Evolutionary conservation across 2,113 vertebrate genomes (phyloP).

Genomic region (Leptocoma aspasia): DNA sequence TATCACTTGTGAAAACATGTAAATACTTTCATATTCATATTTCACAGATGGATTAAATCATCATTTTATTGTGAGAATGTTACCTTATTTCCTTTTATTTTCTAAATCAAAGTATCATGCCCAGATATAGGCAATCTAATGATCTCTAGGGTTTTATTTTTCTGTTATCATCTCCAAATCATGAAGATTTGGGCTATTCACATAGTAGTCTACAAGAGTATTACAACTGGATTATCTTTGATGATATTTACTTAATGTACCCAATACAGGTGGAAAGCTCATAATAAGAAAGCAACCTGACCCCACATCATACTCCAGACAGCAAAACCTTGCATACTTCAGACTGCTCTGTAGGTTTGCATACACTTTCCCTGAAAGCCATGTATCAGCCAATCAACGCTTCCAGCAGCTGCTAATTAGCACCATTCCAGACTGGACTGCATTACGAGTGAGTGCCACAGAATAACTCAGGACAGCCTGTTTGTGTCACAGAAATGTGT

Average conservation of each 20-base stretch:
- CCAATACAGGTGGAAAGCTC: background rate
- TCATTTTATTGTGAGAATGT: background rate
- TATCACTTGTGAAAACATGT: background rate
- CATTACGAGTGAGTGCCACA: background rate
- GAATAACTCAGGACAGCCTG: background rate
- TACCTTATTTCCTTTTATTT: background rate
- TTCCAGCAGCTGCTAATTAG: slow-evolving; percentile 28
- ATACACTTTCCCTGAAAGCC: background rate
- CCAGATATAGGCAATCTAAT: background rate
- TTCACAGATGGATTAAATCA: background rate
- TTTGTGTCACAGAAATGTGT: background rate
- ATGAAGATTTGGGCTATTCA: background rate
- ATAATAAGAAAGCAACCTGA: background rate
- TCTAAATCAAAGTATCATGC: background rate
- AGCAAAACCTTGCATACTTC: background rate
- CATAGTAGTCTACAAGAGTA: background rate
- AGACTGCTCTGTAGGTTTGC: background rate
- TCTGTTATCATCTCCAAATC: background rate
- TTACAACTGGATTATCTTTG: background rate
- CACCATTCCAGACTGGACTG: background rate
- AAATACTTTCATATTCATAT: background rate
- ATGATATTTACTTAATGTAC: background rate
- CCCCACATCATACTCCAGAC: background rate
- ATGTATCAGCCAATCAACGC: background rate
- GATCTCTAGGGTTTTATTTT: background rate